Base-by-base conservation (phyloP, 2,888 invertebrate species). In the Hedychridium roseum region DNA sequence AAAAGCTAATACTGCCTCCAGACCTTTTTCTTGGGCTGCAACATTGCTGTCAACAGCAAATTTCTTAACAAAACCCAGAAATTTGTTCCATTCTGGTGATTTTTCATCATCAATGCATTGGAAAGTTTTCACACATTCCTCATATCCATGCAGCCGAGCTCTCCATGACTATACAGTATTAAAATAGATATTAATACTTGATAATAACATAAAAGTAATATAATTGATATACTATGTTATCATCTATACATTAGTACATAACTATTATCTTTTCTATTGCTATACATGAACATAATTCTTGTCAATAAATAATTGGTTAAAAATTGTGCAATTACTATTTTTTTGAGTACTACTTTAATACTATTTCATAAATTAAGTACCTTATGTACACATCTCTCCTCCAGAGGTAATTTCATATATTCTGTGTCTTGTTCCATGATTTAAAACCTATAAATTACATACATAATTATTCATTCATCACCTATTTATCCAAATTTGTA, bases 21-120 rank as follows among this genome's bases (percentile, higher is more conserved):
- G 76, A 9, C 94, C 97, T 82, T 92, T 97, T 74, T 98, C 97
- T 76, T 97, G 97, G 1, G 97, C 96, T 52, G 92, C 87, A 11
- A 90, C 97, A 88, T 98, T 97, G 67, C 90, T 92, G 76, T 98
- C 97, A 0, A 86, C 82, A 0, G 96, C 95, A 85, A 97, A 95
- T 80, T 97, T 97, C 78, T 96, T 96, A 23, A 98, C 87, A 34
- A 96, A 82, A 5, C 93, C 92, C 7, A 92, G 81, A 80, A 89
- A 98, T 80, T 94, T 96, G 66, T 86, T 88, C 88, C 96, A 97
- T 76, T 97, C 97, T 0, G 92, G 88, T 27, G 94, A 92, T 76
- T 97, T 97, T 73, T 96, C 96, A 81, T 95, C 94, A 70, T 90
- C 91, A 62, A 93, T 88, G 72, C 89, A 88, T 57, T 88, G 86